These are phyloP conservation scores for Aricia agestis DNA, from an alignment of 1,140 invertebrate genomes.

Conservation along the genomic window DNA sequence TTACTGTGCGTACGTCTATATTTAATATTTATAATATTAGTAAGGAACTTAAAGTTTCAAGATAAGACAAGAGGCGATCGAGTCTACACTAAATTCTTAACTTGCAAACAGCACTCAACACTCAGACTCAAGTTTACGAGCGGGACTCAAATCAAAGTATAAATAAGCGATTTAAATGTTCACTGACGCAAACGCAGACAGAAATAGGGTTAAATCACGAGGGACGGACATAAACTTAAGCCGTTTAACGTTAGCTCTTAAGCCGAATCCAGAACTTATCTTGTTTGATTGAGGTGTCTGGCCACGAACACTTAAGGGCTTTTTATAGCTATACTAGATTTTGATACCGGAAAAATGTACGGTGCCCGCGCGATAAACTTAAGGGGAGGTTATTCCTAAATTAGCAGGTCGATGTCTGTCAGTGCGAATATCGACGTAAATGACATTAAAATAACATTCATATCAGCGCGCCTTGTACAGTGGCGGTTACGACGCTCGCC, in stretches of 20 bases:
- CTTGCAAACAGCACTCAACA: neutral
- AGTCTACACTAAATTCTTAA: neutral
- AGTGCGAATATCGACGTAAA: too few species aligned
- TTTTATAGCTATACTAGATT: too few species aligned
- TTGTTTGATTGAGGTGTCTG: neutral
- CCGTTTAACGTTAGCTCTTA: slow-evolving; percentile 20
- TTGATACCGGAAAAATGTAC: too few species aligned
- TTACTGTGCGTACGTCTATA: too few species aligned
- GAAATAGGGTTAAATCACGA: slow-evolving; percentile 39
- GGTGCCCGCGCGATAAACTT: too few species aligned
- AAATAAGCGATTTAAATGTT: slow-evolving; percentile 61
- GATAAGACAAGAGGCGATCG: neutral
- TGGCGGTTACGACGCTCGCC: too few species aligned
- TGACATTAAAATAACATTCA: too few species aligned
- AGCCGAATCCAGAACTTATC: neutral
- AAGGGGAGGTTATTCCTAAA: too few species aligned
- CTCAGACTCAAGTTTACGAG: slow-evolving; percentile 49
- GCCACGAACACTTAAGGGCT: neutral
- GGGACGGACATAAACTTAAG: slow-evolving; percentile 28
- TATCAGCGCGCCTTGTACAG: too few species aligned
- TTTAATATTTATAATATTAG: too few species aligned
- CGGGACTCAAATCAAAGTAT: slow-evolving; percentile 53
- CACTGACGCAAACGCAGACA: slow-evolving; percentile 37
- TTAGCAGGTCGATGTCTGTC: too few species aligned
- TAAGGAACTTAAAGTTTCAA: too few species aligned